These are phyloP conservation scores for Dryomyza anilis DNA, from an alignment of 2,888 invertebrate genomes.

Conservation along the genomic window DNA sequence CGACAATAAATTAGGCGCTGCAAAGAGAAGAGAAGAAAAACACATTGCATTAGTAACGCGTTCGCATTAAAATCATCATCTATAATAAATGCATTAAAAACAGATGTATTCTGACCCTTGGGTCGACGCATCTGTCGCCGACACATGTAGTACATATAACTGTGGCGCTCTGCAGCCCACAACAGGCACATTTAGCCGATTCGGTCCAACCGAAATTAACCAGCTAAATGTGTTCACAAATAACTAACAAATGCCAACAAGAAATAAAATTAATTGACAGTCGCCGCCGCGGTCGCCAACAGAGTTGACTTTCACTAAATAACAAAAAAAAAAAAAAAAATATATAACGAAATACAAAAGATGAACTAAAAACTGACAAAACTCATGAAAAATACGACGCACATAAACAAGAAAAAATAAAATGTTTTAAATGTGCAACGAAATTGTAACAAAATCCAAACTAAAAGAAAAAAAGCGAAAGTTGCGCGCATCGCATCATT, in stretches of 20 bases:
- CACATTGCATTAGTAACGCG: background rate
- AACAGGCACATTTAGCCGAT: slow-evolving; percentile 7
- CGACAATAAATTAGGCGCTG: background rate
- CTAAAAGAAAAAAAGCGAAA: slow-evolving; percentile 19
- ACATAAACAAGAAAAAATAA: slow-evolving; percentile 9
- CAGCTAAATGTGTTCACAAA: background rate
- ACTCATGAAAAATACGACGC: background rate
- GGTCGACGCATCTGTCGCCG: background rate
- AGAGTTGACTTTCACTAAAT: no score
- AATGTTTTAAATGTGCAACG: slow-evolving; percentile 13
- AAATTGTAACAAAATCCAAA: slow-evolving; percentile 44
- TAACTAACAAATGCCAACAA: background rate
- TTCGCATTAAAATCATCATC: no score
- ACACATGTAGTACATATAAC: slow-evolving; percentile 10
- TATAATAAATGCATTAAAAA: no score
- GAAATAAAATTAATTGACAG: background rate
- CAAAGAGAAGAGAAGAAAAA: background rate
- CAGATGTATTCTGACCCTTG: background rate
- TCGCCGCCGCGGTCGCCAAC: background rate
- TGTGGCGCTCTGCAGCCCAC: slow-evolving; percentile 2
- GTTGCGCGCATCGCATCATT: background rate
- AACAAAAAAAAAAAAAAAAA: no score
- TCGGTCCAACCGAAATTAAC: slow-evolving; percentile 12
- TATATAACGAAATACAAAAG: background rate
- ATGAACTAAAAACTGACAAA: background rate